A percentile compares a stretch with the other conserved stretches of the same genome.
These are phyloP conservation scores for Melanotus villosus DNA, from an alignment of 2,888 invertebrate genomes.

Conservation along the genomic window DNA sequence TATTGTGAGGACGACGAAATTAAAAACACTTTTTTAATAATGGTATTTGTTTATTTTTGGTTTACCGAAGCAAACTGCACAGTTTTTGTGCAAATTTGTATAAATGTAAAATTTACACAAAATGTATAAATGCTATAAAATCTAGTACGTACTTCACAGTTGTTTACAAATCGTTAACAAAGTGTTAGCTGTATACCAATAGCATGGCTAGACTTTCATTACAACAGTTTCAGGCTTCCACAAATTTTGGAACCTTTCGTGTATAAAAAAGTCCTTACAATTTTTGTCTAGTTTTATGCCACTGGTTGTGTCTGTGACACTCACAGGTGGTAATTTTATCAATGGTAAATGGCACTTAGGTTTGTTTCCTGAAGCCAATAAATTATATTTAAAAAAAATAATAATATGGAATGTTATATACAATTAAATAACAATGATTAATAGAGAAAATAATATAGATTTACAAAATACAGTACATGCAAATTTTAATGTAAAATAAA, in stretches of 20 bases:
- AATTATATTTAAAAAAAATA: constrained; percentile 38
- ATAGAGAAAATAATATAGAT: constrained; percentile 32
- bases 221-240: not conserved
- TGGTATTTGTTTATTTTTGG: constrained; percentile 22
- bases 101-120: constrained; percentile 42
- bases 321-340: constrained; percentile 17
- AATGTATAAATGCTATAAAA: constrained; percentile 48
- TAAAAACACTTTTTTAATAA: not conserved
- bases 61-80: constrained; percentile 22
- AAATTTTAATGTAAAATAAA: constrained; percentile 15
- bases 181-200: constrained; percentile 26
- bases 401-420: constrained; percentile 44
- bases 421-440: constrained; percentile 39
- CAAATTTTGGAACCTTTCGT: no score
- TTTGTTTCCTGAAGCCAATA: constrained; percentile 50
- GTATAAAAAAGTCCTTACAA: no score
- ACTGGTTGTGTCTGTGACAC: constrained; percentile 31
- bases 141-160: constrained; percentile 41
- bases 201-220: not conserved
- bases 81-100: constrained; percentile 36
- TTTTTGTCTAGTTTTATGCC: no score
- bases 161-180: constrained; percentile 26
- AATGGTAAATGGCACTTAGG: constrained; percentile 53
- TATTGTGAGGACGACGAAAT: not conserved
- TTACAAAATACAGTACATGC: constrained; percentile 20